phyloP scores from a whole-genome alignment of 2,797 vertebrate genomes.

The Lepidocolaptes lacrymiger region DNA sequence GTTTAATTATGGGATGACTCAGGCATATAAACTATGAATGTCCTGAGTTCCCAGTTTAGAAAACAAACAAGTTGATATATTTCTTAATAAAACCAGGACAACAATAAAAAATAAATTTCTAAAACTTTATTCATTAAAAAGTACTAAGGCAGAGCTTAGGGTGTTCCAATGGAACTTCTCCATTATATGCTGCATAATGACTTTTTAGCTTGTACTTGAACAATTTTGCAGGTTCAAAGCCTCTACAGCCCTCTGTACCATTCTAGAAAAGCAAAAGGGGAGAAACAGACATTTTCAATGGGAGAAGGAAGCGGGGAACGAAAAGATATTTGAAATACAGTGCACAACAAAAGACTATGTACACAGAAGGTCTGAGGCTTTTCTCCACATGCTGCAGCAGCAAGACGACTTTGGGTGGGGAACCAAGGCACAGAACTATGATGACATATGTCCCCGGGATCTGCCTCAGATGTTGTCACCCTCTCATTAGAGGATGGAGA shows the following conservation, averaged over 20 bases:
- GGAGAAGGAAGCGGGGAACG: fast-evolving
- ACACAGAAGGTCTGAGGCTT: not conserved
- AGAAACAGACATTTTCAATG: not conserved
- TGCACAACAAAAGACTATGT: not conserved
- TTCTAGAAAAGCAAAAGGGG: not conserved
- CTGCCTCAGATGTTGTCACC: not conserved
- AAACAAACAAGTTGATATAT: not conserved
- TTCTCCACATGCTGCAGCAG: not conserved
- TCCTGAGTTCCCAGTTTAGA: not conserved
- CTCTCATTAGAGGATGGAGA: not conserved
- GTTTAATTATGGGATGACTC: not conserved
- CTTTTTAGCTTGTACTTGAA: not conserved
- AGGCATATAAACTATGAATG: not conserved
- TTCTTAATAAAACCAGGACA: not conserved
- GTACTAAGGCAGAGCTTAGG: not conserved
- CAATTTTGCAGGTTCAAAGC: not conserved
- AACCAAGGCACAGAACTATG: not conserved
- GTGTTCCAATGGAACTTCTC: not conserved
- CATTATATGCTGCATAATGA: not conserved
- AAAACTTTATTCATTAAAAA: not conserved
- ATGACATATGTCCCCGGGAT: not conserved
- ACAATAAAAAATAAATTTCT: not conserved
- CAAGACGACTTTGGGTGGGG: fast-evolving
- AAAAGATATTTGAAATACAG: not conserved
- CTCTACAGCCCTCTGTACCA: not conserved